phyloP scores from a whole-genome alignment of 2,113 vertebrate species.

The Tragulus kanchil region DNA sequence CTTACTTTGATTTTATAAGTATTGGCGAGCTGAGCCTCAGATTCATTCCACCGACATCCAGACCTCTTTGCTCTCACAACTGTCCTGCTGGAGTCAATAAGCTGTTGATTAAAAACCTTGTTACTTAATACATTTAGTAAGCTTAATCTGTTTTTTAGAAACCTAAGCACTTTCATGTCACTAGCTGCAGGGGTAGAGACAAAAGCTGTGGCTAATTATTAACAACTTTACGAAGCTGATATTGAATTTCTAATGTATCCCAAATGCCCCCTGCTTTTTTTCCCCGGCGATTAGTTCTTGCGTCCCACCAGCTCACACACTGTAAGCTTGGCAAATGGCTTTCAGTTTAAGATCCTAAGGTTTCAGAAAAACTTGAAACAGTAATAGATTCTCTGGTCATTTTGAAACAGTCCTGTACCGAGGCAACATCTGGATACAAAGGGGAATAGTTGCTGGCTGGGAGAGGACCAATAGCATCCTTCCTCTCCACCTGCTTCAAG shows the following conservation, averaged over 20 bases:
- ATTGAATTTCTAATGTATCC: conserved; percentile 91
- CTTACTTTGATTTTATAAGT: conserved; percentile 84
- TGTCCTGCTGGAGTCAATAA: conserved; percentile 89
- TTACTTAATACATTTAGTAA: conserved; percentile 89
- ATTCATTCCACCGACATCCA: conserved; percentile 75
- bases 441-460: background rate
- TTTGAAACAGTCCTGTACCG: conserved; percentile 37
- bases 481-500: conserved; percentile 64
- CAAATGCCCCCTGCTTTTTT: conserved; percentile 82
- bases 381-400: conserved; percentile 69
- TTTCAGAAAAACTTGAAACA: conserved; percentile 78
- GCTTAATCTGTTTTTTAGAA: conserved; percentile 88
- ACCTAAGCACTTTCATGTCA: conserved; percentile 90
- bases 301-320: conserved; percentile 83
- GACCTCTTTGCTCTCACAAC: conserved; percentile 76
- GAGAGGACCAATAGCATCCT: conserved; percentile 4
- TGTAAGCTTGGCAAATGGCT: conserved; percentile 79
- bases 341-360: conserved; percentile 64
- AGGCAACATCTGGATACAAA: conserved; percentile 69
- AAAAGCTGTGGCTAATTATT: conserved; percentile 91
- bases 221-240: conserved; percentile 90
- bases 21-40: conserved; percentile 72
- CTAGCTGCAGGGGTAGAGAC: conserved; percentile 87
- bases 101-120: conserved; percentile 88
- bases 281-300: conserved; percentile 80